Evolutionary conservation across 2,797 vertebrate genomes (phyloP), one percentile per base, ranked within the genome.

Genomic region (Emys orbicularis): DNA sequence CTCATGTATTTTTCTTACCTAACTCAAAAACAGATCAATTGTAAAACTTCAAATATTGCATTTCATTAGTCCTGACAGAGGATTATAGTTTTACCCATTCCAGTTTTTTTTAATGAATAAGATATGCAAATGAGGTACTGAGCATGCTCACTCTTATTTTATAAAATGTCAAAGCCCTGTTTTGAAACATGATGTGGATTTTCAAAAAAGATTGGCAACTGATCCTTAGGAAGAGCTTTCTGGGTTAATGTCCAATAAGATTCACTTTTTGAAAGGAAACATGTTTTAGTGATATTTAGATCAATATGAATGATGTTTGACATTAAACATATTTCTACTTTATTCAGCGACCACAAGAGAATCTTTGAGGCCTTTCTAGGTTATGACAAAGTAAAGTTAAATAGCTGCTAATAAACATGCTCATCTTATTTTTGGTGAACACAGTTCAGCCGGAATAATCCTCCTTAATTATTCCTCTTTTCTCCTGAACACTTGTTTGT

Each of bases 171-270:
- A 92, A 88, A 94, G 80, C 90, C 54, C 86, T 91, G 57, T 91
- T 97, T 96, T 96, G 84, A 95, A 88, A 95, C 81, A 41, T 53
- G 90, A 90, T 86, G 77, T 82, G 93, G 92, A 92, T 93, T 83
- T 94, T 95, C 86, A 91, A 85, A 59, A 41, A 92, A 95, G 86
- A 93, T 90, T 96, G 95, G 68, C 89, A 95, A 49, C 84, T 92
- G 44, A 90, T 95, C 57, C 81, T 49, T 34, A 81, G 59, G 81
- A 27, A 95, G 92, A 91, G 87, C 90, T 95, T 91, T 91, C 0
- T 8, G 93, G 89, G 91, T 90, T 94, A 97, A 50, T 52, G 68
- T 89, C 95, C 95, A 57, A 87, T 2, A 3, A 86, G 23, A 88
- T 95, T 86, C 85, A 47, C 82, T 94, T 95, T 53, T 84, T 59